Percentiles rank a stretch among this genome's conserved stretches.
Conservation (phyloP, 2,888 invertebrate genomes). For the Pandemis cinnamomeana region DNA sequence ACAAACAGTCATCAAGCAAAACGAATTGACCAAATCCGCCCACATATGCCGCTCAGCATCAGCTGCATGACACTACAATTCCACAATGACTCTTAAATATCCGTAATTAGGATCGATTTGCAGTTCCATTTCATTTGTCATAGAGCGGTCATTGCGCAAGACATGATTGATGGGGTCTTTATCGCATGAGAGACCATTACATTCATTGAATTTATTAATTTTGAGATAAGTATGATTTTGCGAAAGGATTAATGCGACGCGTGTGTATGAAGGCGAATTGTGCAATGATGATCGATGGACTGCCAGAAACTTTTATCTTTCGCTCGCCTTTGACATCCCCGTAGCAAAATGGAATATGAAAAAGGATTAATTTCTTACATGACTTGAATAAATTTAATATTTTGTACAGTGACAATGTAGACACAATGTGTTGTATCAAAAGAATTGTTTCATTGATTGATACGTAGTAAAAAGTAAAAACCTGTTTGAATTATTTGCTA, state of each 20-base stretch:
- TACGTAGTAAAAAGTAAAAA: no score
- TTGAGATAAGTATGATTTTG: conserved; percentile 63
- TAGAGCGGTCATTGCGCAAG: conserved; percentile 68
- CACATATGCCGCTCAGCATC: conserved; percentile 55
- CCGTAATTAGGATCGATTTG: conserved; percentile 80
- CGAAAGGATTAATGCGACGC: conserved; percentile 63
- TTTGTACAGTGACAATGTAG: not conserved
- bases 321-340: conserved; percentile 41
- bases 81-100: conserved; percentile 80
- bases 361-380: conserved; percentile 26
- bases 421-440: no score
- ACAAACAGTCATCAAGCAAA: conserved; percentile 43
- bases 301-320: conserved; percentile 54
- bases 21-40: conserved; percentile 47
- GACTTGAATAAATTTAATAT: not conserved
- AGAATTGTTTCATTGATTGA: not conserved
- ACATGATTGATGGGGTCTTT: conserved; percentile 72
- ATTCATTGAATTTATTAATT: conserved; percentile 61
- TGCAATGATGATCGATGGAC: conserved; percentile 43
- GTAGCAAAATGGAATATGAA: conserved; percentile 14
- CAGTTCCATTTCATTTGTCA: conserved; percentile 70
- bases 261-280: conserved; percentile 29
- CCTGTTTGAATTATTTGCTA: no score
- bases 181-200: conserved; percentile 42
- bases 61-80: conserved; percentile 63